Conservation (phyloP, 2,888 invertebrate species). For the Erynnis tages region DNA sequence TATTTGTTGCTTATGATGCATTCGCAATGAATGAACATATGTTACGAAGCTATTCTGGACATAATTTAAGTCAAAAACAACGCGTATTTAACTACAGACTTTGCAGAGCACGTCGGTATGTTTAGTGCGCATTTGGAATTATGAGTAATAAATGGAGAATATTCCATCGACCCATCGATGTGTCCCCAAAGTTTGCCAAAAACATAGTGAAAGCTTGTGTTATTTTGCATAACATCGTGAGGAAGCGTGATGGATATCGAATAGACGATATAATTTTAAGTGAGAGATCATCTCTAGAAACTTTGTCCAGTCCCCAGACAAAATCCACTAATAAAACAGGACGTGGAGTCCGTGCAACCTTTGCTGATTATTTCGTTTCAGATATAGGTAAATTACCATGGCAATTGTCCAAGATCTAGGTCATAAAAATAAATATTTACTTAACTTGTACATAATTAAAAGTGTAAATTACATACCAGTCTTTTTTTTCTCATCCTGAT, state of each 20-base stretch:
- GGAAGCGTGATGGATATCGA: slow-evolving; percentile 9
- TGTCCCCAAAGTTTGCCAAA: slow-evolving; percentile 37
- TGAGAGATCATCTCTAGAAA: slow-evolving; percentile 2
- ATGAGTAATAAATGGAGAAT: slow-evolving; percentile 47
- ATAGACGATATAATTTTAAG: slow-evolving; percentile 10
- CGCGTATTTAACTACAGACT: slow-evolving; percentile 37
- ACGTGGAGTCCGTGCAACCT: slow-evolving; percentile 8
- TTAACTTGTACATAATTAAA: slow-evolving; percentile 1
- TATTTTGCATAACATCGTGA: slow-evolving; percentile 35
- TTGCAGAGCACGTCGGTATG: slow-evolving; percentile 34
- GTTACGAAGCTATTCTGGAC: slow-evolving; percentile 31
- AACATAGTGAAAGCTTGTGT: slow-evolving; percentile 41
- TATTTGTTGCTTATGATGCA: slow-evolving; percentile 25
- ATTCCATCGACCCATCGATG: slow-evolving; percentile 43
- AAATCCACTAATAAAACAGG: slow-evolving; percentile 11
- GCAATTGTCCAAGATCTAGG: slow-evolving; percentile 3
- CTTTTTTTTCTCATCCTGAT: neutral
- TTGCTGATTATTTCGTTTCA: slow-evolving; percentile 14
- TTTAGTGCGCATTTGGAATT: slow-evolving; percentile 40
- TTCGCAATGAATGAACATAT: slow-evolving; percentile 30
- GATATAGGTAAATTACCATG: slow-evolving; percentile 14
- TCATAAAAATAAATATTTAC: neutral
- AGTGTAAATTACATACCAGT: neutral
- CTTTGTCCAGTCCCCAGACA: slow-evolving; percentile 6
- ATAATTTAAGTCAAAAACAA: slow-evolving; percentile 31